A percentile compares a stretch with the other conserved stretches of the same genome.
Conservation (phyloP, 2,888 invertebrate species). For the Scelioninae gen. 1 region DNA sequence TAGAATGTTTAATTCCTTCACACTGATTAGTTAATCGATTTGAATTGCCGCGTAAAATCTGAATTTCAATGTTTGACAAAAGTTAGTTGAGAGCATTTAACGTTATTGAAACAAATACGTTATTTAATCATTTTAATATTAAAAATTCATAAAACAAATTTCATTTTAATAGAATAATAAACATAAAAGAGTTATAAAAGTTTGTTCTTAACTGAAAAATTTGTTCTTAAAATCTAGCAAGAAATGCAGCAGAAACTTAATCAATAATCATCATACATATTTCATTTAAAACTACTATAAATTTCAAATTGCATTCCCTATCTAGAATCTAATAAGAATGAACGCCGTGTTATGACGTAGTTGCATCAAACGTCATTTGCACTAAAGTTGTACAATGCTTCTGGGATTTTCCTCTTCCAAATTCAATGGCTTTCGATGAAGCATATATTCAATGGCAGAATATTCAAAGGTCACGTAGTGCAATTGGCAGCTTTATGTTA, state of each 20-base stretch:
- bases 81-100: too few species aligned
- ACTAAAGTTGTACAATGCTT: constrained; percentile 10
- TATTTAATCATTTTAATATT: too few species aligned
- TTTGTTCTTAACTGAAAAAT: too few species aligned
- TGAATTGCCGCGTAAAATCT: neutral
- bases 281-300: too few species aligned
- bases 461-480: constrained; percentile 47
- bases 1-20: constrained; percentile 12
- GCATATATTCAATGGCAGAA: constrained; percentile 22
- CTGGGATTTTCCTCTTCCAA: constrained; percentile 33
- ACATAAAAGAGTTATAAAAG: too few species aligned
- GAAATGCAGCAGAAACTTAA: too few species aligned
- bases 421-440: constrained; percentile 45
- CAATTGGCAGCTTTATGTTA: constrained; percentile 40
- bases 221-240: too few species aligned
- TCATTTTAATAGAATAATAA: too few species aligned
- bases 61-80: neutral
- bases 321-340: neutral
- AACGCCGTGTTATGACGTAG: constrained; percentile 11
- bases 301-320: too few species aligned
- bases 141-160: too few species aligned
- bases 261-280: too few species aligned
- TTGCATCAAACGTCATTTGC: constrained; percentile 35
- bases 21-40: neutral
- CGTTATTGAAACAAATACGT: too few species aligned